Evolutionary conservation across 2,113 vertebrate species (phyloP).

Genomic region (Bubo bubo): DNA sequence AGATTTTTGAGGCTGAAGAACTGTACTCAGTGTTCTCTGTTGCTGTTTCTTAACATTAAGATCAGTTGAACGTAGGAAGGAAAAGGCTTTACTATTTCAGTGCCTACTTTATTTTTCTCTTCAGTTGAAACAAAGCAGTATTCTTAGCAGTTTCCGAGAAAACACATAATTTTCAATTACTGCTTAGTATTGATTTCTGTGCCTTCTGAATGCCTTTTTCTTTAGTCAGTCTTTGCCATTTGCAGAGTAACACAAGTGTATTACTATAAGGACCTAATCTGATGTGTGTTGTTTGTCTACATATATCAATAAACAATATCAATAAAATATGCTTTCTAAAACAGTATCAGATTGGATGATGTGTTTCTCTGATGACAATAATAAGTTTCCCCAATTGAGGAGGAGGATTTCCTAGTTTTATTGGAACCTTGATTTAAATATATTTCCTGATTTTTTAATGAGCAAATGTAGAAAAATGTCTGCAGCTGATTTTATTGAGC

Average conservation of each 20-base stretch:
- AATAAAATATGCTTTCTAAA: constrained; percentile 25
- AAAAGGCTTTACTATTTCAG: constrained; percentile 61
- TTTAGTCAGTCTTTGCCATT: constrained; percentile 4
- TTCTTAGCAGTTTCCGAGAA: constrained; percentile 60
- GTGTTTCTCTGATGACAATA: not conserved
- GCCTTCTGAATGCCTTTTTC: not conserved
- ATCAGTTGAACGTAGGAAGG: constrained; percentile 20
- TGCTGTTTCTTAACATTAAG: constrained; percentile 57
- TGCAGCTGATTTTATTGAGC: not conserved
- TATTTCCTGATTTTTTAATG: not conserved
- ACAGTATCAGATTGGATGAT: not conserved
- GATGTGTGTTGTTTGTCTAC: not conserved
- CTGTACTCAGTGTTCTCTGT: not conserved
- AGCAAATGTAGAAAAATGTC: not conserved
- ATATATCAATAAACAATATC: not conserved
- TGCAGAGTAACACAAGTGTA: not conserved
- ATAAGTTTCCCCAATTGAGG: not conserved
- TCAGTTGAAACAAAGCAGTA: constrained; percentile 56
- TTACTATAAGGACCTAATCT: not conserved
- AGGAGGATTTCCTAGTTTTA: not conserved
- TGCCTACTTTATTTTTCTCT: constrained; percentile 52
- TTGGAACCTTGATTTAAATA: not conserved
- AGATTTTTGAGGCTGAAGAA: constrained; percentile 36
- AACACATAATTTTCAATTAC: constrained; percentile 58
- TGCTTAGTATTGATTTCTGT: constrained; percentile 58